Conservation (phyloP, 2,888 invertebrate genomes). For the Pheosia tremula region DNA sequence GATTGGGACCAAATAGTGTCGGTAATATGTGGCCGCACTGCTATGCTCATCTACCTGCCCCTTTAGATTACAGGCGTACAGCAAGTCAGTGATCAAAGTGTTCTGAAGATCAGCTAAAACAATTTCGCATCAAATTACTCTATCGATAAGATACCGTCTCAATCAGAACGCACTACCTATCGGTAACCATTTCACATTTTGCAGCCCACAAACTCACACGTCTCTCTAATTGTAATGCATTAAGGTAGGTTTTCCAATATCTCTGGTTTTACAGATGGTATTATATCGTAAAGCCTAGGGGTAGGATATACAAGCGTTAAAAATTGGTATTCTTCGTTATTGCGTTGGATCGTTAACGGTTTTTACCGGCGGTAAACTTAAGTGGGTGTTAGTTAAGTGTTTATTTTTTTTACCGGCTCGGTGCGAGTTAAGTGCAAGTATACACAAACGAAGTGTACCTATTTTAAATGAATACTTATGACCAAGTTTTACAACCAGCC, state of each 20-base stretch:
- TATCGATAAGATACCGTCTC: not conserved
- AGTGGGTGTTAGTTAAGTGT: conserved; percentile 3
- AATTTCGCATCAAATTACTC: not conserved
- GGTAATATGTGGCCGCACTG: too few relatives aligned
- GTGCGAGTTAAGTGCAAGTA: too few relatives aligned
- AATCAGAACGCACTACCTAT: conserved; percentile 1
- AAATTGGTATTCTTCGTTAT: conserved; percentile 3
- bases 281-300: not conserved
- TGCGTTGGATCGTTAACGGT: not conserved
- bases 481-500: too few relatives aligned
- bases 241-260: not conserved
- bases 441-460: too few relatives aligned
- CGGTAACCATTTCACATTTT: not conserved
- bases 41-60: not conserved
- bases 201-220: not conserved
- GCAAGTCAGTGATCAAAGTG: not conserved
- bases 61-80: not conserved
- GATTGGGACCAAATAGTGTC: too few relatives aligned
- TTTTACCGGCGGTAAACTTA: not conserved
- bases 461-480: too few relatives aligned
- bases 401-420: conserved; percentile 3
- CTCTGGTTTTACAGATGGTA: not conserved
- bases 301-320: not conserved
- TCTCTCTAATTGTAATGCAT: not conserved
- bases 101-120: not conserved